Conservation (phyloP, 2,797 vertebrate species). For the Cossypha polioptera region DNA sequence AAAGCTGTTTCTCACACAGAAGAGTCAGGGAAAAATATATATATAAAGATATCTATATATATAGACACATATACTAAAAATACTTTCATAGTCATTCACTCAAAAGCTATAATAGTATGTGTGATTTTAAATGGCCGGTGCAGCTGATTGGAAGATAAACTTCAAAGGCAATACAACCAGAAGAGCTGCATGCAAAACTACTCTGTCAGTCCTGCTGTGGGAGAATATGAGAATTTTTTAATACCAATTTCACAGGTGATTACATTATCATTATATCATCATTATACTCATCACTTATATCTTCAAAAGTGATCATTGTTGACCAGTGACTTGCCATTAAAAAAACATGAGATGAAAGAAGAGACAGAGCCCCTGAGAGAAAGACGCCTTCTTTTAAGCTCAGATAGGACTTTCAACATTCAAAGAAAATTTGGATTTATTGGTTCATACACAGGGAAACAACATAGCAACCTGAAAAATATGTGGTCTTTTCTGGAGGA, state of each 20-base stretch:
- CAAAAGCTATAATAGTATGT: neutral
- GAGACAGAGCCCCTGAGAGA: neutral
- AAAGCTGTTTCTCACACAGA: neutral
- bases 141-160: neutral
- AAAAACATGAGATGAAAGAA: neutral
- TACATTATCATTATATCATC: no score
- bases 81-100: neutral
- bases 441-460: neutral
- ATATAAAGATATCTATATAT: neutral
- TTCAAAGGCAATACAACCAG: neutral
- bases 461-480: neutral
- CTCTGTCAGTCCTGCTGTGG: neutral
- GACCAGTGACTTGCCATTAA: neutral
- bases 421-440: neutral
- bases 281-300: neutral
- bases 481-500: neutral
- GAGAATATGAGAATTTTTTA: neutral
- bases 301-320: neutral
- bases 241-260: neutral
- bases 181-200: neutral
- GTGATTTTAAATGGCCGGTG: neutral
- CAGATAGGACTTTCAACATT: neutral
- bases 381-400: neutral
- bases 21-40: neutral
- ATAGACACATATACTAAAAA: neutral